Percentiles rank a stretch among this genome's conserved stretches.
Evolutionary conservation across 2,113 vertebrate genomes (phyloP).

Genomic region (rabbit (Oryctolagus cuniculus)): DNA sequence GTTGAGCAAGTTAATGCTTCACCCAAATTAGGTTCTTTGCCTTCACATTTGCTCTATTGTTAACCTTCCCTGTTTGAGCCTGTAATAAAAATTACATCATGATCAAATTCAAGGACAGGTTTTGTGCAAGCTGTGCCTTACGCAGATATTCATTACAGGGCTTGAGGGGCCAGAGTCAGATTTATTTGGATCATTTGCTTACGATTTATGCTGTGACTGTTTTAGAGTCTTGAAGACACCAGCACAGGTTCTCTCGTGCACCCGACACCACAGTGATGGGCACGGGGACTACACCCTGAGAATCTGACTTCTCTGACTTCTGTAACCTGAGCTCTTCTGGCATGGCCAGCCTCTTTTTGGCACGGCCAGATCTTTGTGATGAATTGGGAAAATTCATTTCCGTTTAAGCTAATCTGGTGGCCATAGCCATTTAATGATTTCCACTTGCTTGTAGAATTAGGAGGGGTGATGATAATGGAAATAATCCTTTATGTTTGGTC

Average conservation of each 20-base stretch:
- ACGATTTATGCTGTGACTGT: constrained; percentile 79
- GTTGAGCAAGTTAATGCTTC: constrained; percentile 78
- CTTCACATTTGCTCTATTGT: constrained; percentile 75
- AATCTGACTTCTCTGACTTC: constrained; percentile 34
- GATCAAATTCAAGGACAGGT: constrained; percentile 75
- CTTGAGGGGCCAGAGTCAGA: constrained; percentile 60
- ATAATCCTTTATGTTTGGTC: not conserved
- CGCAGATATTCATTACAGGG: constrained; percentile 75
- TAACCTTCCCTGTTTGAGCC: constrained; percentile 82
- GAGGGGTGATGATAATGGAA: not conserved
- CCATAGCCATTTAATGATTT: constrained; percentile 29
- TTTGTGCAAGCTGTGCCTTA: constrained; percentile 74
- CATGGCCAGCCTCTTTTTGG: not conserved
- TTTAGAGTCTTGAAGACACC: constrained; percentile 72
- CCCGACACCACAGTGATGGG: not conserved
- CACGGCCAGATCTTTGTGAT: not conserved
- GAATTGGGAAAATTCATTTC: constrained; percentile 27
- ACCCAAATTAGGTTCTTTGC: constrained; percentile 79
- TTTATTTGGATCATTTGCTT: constrained; percentile 81
- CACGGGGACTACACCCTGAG: not conserved
- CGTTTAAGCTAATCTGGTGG: not conserved
- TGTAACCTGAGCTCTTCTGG: constrained; percentile 25
- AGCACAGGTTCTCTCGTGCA: not conserved
- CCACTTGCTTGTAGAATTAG: not conserved
- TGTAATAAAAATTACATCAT: constrained; percentile 81